Evolutionary conservation across 2,888 invertebrate genomes (phyloP), one percentile per base, ranked within the genome.

Genomic region (Escarpia spicata): DNA sequence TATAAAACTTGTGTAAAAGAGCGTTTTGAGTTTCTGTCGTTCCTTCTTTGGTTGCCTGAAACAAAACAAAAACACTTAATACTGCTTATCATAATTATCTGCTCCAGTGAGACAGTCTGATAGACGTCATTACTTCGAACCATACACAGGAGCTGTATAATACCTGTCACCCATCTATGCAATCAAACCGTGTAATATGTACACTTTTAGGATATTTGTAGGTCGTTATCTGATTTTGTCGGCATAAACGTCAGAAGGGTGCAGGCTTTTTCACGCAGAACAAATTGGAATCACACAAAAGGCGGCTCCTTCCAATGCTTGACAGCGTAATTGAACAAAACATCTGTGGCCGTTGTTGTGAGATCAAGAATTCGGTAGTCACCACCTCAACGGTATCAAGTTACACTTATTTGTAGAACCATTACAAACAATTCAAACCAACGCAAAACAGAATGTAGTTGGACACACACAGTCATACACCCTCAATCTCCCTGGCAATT

Each of bases 201-300:
- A 75, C 26, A 75, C 75, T 75, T 75, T 75, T 75, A 75, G 75
- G 75, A 75, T 26, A 75, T 75, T 75, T 75, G 26, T n/a, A 26
- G 6, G 19, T 75, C 26, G 75, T n/a, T 26, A 75, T 75, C 75
- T 75, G 75, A 75, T 75, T 75, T 75, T 75, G 75, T 26, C 26
- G 75, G 75, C 75, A 26, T 75, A 15, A 75, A 26, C n/a, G 26
- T 75, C 26, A 75, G 75, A 75, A 26, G 75, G 75, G n/a, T 6
- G 26, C 19, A 15, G 75, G 3, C 6, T 75, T 75, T 75, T 75
- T 26, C 75, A 0, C 0, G n/a, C 75, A 75, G 75, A 75, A 75
- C 75, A 75, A 75, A 75, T 75, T 75, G 75, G 75, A 75, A 75
- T 26, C 26, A 75, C 75, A 75, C 75, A 75, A 75, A 75, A 75